Percentiles rank a stretch among this genome's conserved stretches.
Conservation (phyloP, 92 coral and sea anemone species). For the Phenganax marumi region DNA sequence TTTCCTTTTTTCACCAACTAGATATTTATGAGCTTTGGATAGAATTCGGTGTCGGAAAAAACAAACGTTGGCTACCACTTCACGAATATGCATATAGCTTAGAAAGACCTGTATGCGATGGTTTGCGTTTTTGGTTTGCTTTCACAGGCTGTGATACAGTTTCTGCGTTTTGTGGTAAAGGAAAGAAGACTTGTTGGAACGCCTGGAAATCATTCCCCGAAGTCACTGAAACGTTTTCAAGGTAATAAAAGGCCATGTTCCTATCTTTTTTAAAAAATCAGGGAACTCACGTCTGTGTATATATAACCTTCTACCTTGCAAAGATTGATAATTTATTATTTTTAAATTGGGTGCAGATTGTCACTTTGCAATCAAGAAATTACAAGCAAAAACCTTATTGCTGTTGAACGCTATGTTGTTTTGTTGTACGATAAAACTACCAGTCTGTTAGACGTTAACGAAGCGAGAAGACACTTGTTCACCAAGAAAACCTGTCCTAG, state of each 20-base stretch:
- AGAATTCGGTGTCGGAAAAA: constrained; percentile 58
- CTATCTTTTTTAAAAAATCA: background rate
- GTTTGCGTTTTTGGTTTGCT: constrained; percentile 40
- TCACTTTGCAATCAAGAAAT: too few species aligned
- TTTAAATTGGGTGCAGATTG: too few species aligned
- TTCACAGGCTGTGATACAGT: constrained; percentile 65
- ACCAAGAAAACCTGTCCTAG: constrained; percentile 45
- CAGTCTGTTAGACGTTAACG: constrained; percentile 39
- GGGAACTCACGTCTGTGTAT: too few species aligned
- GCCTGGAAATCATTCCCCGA: constrained; percentile 51
- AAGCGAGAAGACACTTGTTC: constrained; percentile 48
- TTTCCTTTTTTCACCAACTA: constrained; percentile 43
- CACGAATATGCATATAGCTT: constrained; percentile 44
- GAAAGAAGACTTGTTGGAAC: constrained; percentile 70
- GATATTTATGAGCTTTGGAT: constrained; percentile 52
- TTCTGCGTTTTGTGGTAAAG: constrained; percentile 53
- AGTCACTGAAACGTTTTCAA: constrained; percentile 43
- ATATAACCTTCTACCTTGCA: too few species aligned
- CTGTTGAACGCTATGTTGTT: too few species aligned
- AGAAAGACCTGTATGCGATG: constrained; percentile 16
- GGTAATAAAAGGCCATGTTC: background rate
- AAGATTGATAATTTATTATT: too few species aligned
- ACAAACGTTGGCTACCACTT: constrained; percentile 42
- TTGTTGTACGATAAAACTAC: constrained; percentile 37
- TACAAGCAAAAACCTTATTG: too few species aligned